phyloP scores from a whole-genome alignment of 2,888 invertebrate genomes.

The Latrodectus elegans region DNA sequence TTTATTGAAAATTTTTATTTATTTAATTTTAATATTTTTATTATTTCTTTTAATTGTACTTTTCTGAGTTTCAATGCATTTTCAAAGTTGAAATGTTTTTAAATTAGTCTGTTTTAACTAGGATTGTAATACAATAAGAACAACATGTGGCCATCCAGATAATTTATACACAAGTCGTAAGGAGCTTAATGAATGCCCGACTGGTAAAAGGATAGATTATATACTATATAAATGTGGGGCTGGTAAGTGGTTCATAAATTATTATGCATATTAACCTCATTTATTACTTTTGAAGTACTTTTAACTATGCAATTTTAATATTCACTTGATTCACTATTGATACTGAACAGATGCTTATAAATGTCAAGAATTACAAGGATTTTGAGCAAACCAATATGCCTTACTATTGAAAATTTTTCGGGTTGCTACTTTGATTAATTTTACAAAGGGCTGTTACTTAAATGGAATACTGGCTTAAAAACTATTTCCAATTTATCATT shows the following conservation, averaged over 20 bases:
- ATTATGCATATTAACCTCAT: not conserved
- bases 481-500: not conserved
- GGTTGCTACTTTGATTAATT: too few species aligned
- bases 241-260: constrained; percentile 71
- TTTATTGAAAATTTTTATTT: too few species aligned
- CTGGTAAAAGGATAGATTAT: constrained; percentile 94
- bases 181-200: constrained; percentile 78
- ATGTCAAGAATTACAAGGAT: too few species aligned
- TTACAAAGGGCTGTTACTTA: too few species aligned
- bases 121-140: constrained; percentile 75
- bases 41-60: not conserved
- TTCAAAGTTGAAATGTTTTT: not conserved
- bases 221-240: constrained; percentile 81
- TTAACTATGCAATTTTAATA: too few species aligned
- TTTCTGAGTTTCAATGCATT: not conserved
- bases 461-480: too few species aligned
- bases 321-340: too few species aligned
- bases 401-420: too few species aligned
- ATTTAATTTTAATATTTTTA: not conserved
- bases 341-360: too few species aligned
- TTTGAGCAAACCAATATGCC: too few species aligned
- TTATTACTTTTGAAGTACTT: too few species aligned
- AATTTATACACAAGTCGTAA: constrained; percentile 86
- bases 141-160: constrained; percentile 86
- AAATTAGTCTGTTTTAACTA: constrained; percentile 3